Evolutionary conservation across 2,888 invertebrate genomes (phyloP).

Genomic region (Amphipoea oculea): DNA sequence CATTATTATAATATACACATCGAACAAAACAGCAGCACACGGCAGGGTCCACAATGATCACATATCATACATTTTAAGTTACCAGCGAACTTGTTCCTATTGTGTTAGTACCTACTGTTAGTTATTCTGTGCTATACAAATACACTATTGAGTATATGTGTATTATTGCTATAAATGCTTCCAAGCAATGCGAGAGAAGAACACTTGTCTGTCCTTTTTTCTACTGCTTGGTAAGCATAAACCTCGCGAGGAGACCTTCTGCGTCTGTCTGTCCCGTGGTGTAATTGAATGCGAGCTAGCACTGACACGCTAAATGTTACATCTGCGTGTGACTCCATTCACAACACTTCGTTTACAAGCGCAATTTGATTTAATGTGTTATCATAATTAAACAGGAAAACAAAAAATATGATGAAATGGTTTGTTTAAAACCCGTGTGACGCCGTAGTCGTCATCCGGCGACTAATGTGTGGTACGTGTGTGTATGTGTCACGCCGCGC

Average conservation of each 20-base stretch:
- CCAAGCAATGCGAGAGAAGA: not conserved
- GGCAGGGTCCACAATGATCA: not conserved
- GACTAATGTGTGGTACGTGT: not conserved
- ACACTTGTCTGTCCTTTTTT: not conserved
- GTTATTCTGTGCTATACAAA: too few relatives aligned
- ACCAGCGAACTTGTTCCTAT: not conserved
- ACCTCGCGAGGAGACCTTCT: conserved; percentile 29
- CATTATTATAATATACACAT: not conserved
- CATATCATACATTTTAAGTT: not conserved
- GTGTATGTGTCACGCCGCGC: not conserved
- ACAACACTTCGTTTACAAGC: not conserved
- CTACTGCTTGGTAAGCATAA: too few relatives aligned
- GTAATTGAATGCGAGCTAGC: conserved; percentile 23
- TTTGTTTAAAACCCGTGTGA: conserved; percentile 28
- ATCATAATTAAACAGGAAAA: conserved; percentile 40
- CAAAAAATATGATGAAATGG: conserved; percentile 39
- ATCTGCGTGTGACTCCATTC: conserved; percentile 28
- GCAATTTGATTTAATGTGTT: conserved; percentile 27
- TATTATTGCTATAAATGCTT: not conserved
- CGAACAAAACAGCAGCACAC: not conserved
- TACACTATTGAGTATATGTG: not conserved
- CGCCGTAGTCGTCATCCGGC: conserved; percentile 12
- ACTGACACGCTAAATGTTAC: conserved; percentile 39
- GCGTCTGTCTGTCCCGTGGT: conserved; percentile 9
- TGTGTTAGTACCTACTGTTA: not conserved